These are phyloP conservation scores for Lysandra coridon DNA, from an alignment of 2,888 invertebrate species.

Conservation along the genomic window DNA sequence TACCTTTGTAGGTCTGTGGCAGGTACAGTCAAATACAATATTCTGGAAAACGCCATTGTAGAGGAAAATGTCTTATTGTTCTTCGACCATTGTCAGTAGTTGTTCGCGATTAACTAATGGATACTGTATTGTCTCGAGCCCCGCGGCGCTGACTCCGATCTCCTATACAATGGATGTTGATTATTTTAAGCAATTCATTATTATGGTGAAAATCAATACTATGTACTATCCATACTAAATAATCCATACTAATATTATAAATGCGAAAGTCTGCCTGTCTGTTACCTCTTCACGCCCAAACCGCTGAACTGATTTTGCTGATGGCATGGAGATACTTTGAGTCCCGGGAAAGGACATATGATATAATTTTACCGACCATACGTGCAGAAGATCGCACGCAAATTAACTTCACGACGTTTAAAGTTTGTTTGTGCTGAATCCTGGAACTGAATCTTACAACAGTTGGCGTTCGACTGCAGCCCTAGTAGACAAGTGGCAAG, in stretches of 20 bases:
- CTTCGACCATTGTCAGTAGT: constrained; percentile 59
- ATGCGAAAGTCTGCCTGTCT: no score
- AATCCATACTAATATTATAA: no score
- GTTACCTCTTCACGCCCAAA: no score
- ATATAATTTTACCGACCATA: background rate
- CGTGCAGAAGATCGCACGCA: background rate
- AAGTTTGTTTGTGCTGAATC: background rate
- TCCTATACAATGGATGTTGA: constrained; percentile 49
- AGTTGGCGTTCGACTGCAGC: background rate
- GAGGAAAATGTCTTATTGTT: constrained; percentile 73
- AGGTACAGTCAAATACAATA: constrained; percentile 68
- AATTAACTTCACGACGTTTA: background rate
- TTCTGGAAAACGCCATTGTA: constrained; percentile 73
- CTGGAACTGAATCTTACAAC: background rate
- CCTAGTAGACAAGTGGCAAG: no score
- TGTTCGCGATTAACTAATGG: constrained; percentile 71
- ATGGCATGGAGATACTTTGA: background rate
- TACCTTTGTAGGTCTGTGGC: background rate
- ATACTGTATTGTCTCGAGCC: constrained; percentile 68
- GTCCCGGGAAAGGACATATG: no score
- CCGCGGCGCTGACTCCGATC: constrained; percentile 51
- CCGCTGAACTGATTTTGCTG: no score
- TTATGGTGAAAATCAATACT: background rate
- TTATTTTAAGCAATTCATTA: constrained; percentile 35
- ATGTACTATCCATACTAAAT: background rate